Evolutionary conservation across 2,888 invertebrate species (phyloP).

Genomic region (Mechanitis mazaeus): DNA sequence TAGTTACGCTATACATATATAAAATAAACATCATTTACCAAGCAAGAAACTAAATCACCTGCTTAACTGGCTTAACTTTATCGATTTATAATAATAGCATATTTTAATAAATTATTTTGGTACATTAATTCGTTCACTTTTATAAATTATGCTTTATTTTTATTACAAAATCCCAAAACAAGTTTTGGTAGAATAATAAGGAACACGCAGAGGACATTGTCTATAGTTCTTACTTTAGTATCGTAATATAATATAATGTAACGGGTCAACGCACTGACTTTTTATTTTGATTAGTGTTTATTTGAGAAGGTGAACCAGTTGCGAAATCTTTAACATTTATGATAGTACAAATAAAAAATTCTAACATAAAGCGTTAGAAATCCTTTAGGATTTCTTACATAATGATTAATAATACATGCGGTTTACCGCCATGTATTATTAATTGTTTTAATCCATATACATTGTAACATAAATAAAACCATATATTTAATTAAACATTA

Average conservation of each 20-base stretch:
- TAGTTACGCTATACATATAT: no score
- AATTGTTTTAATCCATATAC: no score
- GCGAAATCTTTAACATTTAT: conserved; percentile 2
- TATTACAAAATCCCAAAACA: not conserved
- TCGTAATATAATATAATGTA: not conserved
- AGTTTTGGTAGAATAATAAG: not conserved
- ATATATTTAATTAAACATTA: no score
- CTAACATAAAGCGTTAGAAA: no score
- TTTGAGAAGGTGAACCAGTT: conserved; percentile 12
- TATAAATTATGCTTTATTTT: not conserved
- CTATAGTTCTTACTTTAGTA: conserved; percentile 1
- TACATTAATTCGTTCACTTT: not conserved
- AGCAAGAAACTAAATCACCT: no score
- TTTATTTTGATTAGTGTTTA: not conserved
- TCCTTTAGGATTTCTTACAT: no score
- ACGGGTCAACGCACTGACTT: not conserved
- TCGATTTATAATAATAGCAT: not conserved
- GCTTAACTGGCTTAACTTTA: not conserved
- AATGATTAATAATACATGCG: no score
- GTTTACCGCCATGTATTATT: no score
- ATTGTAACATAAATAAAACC: no score
- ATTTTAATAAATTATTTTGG: no score
- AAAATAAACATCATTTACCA: no score
- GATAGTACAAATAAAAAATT: not conserved
- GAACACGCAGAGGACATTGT: conserved; percentile 14